phyloP scores from a whole-genome alignment of 2,888 invertebrate genomes.

The Eupithecia subfuscata region DNA sequence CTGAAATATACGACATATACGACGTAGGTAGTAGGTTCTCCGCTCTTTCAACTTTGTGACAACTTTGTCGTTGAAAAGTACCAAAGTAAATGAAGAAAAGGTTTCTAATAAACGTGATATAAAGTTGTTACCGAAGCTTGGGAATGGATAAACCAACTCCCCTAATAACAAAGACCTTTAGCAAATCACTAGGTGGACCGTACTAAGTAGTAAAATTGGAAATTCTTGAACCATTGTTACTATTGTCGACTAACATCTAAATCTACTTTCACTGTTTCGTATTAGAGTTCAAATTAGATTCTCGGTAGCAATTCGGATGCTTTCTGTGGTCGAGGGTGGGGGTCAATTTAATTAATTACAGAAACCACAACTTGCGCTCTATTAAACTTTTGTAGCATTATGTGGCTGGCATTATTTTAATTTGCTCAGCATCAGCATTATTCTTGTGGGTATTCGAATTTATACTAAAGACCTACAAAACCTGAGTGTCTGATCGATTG shows the following conservation, averaged over 20 bases:
- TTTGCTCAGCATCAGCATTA: slow-evolving; percentile 57
- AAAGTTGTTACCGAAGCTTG: slow-evolving; percentile 57
- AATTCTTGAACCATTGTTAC: slow-evolving; percentile 64
- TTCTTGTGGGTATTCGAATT: slow-evolving; percentile 37
- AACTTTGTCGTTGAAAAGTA: slow-evolving; percentile 1
- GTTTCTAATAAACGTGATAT: slow-evolving; percentile 55
- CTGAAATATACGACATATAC: neutral
- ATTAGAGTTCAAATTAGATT: slow-evolving; percentile 60
- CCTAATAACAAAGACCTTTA: slow-evolving; percentile 64
- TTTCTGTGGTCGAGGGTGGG: slow-evolving; percentile 65
- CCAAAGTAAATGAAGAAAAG: slow-evolving; percentile 20
- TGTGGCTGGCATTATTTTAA: slow-evolving; percentile 63
- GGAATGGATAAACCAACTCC: slow-evolving; percentile 59
- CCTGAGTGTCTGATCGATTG: neutral
- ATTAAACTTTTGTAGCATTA: slow-evolving; percentile 69
- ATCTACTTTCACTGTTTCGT: slow-evolving; percentile 50
- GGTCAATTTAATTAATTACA: slow-evolving; percentile 78
- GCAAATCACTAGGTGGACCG: slow-evolving; percentile 67
- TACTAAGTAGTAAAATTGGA: slow-evolving; percentile 68
- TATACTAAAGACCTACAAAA: neutral
- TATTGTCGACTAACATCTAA: slow-evolving; percentile 48
- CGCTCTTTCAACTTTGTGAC: neutral
- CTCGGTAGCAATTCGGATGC: slow-evolving; percentile 48
- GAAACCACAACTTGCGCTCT: slow-evolving; percentile 70
- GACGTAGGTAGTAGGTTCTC: neutral